Conservation (phyloP, 2,888 invertebrate species). For the Limnephilus rhombicus region DNA sequence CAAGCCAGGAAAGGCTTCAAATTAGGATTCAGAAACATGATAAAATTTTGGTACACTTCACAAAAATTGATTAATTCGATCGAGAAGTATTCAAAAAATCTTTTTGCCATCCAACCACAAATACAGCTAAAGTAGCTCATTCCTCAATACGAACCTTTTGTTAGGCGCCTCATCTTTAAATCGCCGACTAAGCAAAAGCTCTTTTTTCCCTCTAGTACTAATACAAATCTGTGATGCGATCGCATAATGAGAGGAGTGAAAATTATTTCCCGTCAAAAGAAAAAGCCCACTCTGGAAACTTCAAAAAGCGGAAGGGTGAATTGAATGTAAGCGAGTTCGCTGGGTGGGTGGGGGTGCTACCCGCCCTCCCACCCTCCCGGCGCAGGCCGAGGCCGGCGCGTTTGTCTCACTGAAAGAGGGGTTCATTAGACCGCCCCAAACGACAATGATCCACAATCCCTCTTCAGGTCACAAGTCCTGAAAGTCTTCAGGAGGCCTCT, state of each 20-base stretch:
- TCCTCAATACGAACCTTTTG: background rate
- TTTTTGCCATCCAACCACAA: background rate
- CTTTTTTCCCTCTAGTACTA: slow-evolving; percentile 29
- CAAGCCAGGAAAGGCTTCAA: background rate
- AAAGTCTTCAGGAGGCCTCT: slow-evolving; percentile 36
- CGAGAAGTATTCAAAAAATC: background rate
- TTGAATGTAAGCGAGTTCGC: background rate
- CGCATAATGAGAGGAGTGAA: slow-evolving; percentile 50
- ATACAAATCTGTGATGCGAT: slow-evolving; percentile 49
- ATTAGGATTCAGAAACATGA: background rate
- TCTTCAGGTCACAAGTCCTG: slow-evolving; percentile 29
- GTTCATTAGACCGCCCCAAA: slow-evolving; percentile 62
- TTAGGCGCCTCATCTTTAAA: slow-evolving; percentile 11
- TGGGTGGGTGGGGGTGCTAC: background rate
- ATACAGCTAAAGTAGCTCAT: background rate
- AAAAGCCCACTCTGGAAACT: slow-evolving; percentile 37
- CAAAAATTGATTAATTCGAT: background rate
- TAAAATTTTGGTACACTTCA: background rate
- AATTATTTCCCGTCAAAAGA: slow-evolving; percentile 52
- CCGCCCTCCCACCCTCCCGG: background rate
- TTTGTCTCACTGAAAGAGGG: slow-evolving; percentile 61
- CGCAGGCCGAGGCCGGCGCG: slow-evolving; percentile 50
- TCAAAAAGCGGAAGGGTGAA: slow-evolving; percentile 45
- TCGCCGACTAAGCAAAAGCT: slow-evolving; percentile 35
- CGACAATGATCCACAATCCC: slow-evolving; percentile 60